A percentile compares a stretch with the other conserved stretches of the same genome.
Evolutionary conservation across 2,888 invertebrate species (phyloP).

Genomic region (Palloptera scutellata): DNA sequence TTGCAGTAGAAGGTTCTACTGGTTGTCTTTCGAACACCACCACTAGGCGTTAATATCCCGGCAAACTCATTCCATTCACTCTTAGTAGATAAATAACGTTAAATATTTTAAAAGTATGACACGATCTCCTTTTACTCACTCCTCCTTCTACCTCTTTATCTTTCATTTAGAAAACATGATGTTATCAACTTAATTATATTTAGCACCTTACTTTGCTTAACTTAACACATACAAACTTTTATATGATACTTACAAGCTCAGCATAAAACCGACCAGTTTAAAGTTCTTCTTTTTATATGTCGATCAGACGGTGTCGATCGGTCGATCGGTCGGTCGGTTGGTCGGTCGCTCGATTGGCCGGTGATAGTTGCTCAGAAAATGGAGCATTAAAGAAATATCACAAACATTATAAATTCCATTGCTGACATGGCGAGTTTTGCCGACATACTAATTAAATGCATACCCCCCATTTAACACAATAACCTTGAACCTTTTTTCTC

Average conservation of each 20-base stretch:
- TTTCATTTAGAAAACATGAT: conserved; percentile 34
- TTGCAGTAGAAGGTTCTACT: no score
- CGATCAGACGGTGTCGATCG: no score
- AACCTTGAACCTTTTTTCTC: conserved; percentile 55
- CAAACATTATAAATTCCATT: conserved; percentile 54
- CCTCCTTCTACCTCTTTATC: neutral
- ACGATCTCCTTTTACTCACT: no score
- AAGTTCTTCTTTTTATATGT: no score
- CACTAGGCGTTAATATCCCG: no score
- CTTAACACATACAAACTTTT: conserved; percentile 1
- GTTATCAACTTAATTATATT: conserved; percentile 50
- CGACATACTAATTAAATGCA: conserved; percentile 54
- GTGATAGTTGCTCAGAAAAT: neutral
- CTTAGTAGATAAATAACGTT: no score
- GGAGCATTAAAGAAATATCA: conserved; percentile 39
- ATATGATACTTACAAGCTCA: no score
- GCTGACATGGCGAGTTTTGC: conserved; percentile 44
- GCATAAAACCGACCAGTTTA: no score
- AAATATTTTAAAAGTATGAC: no score
- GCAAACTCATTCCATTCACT: no score
- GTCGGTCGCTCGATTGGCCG: conserved; percentile 8
- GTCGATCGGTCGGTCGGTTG: no score
- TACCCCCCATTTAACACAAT: conserved; percentile 54
- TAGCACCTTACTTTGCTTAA: conserved; percentile 42
- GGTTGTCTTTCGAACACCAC: no score